Conservation (phyloP, 2,113 vertebrate genomes). For the Prionailurus bengalensis region DNA sequence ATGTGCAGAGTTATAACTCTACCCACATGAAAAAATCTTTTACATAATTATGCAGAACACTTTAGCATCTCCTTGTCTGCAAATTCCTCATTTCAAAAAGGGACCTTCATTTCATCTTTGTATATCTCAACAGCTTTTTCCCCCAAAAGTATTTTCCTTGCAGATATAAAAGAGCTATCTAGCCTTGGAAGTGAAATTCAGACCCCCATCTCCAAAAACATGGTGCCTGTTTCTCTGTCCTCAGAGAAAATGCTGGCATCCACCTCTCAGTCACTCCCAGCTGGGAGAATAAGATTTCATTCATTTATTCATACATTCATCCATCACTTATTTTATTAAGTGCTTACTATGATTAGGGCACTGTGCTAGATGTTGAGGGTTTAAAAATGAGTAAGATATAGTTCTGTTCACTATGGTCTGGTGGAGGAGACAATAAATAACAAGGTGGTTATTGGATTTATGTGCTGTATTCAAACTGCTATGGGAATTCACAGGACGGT, state of each 20-base stretch:
- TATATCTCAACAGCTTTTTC: neutral
- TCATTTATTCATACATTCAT: neutral
- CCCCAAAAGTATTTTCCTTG: neutral
- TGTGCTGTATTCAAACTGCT: neutral
- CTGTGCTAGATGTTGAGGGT: neutral
- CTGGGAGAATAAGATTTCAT: neutral
- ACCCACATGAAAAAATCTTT: neutral
- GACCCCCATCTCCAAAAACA: neutral
- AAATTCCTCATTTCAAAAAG: slow-evolving; percentile 11
- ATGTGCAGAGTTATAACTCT: neutral
- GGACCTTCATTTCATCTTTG: neutral
- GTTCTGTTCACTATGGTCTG: neutral
- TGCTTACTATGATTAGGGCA: neutral
- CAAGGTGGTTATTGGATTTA: neutral
- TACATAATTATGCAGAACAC: neutral
- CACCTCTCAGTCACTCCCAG: neutral
- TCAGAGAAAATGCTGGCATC: neutral
- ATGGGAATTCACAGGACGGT: neutral
- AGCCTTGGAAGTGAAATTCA: neutral
- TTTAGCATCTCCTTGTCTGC: slow-evolving; percentile 15
- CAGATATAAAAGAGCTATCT: neutral
- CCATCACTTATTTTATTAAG: neutral
- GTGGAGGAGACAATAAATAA: neutral
- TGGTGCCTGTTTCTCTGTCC: neutral
- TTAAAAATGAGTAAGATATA: neutral